Conservation (phyloP, 2,888 invertebrate species). For the Chrysolina oricalcia region DNA sequence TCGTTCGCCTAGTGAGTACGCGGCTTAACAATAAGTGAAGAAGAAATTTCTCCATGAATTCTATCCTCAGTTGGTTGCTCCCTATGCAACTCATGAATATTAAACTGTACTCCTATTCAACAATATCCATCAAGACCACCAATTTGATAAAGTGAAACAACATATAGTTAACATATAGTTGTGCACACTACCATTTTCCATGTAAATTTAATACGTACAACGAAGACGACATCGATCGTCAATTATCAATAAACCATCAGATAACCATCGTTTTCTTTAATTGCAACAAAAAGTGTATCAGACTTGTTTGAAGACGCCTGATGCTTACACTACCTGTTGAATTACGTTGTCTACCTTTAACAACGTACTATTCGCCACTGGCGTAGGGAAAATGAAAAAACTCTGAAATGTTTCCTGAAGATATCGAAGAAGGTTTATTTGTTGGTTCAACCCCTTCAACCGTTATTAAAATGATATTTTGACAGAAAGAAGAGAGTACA, state of each 20-base stretch:
- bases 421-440: neutral
- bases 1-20: too few species aligned
- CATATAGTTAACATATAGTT: slow-evolving; percentile 19
- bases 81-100: neutral
- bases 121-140: neutral
- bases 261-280: slow-evolving; percentile 47
- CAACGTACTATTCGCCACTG: slow-evolving; percentile 31
- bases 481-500: too few species aligned
- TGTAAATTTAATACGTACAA: slow-evolving; percentile 36
- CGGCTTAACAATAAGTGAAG: too few species aligned
- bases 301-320: slow-evolving; percentile 47
- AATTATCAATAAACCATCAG: slow-evolving; percentile 47
- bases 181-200: slow-evolving; percentile 31
- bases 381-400: neutral
- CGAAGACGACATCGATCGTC: slow-evolving; percentile 30
- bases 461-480: too few species aligned
- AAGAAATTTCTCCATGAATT: neutral
- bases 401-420: neutral
- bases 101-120: neutral
- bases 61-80: neutral
- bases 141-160: neutral
- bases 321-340: slow-evolving; percentile 29
- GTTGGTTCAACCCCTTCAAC: too few species aligned
- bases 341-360: slow-evolving; percentile 29
- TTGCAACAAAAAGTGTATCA: slow-evolving; percentile 46